phyloP scores from a whole-genome alignment of 2,113 vertebrate genomes.

The Trogon surrucura region DNA sequence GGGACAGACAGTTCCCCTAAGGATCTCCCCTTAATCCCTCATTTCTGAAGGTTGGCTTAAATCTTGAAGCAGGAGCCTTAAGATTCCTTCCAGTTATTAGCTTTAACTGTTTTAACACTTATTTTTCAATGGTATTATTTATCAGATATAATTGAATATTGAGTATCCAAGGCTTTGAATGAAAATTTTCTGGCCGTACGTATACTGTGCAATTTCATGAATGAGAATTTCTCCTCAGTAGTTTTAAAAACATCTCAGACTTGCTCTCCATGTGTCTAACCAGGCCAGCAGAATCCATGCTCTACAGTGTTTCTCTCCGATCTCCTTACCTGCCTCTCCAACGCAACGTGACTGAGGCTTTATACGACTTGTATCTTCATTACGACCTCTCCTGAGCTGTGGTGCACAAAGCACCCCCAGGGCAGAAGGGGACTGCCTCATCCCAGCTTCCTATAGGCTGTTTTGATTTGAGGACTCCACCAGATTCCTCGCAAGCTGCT shows the following conservation, averaged over 20 bases:
- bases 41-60: background rate
- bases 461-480: background rate
- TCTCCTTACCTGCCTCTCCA: background rate
- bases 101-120: background rate
- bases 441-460: background rate
- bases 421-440: background rate
- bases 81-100: background rate
- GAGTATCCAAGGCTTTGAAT: background rate
- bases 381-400: background rate
- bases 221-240: background rate
- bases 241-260: background rate
- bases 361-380: background rate
- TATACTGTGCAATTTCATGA: background rate
- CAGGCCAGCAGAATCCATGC: background rate
- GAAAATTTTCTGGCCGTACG: background rate
- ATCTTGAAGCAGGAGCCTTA: background rate
- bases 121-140: background rate
- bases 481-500: background rate
- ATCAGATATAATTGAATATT: background rate
- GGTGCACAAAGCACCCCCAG: background rate
- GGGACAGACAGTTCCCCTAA: background rate
- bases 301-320: rapidly evolving
- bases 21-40: background rate
- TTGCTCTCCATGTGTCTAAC: rapidly evolving
- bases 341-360: background rate